phyloP scores from a whole-genome alignment of 1,140 invertebrate species.

The Drosophila tropicalis region DNA sequence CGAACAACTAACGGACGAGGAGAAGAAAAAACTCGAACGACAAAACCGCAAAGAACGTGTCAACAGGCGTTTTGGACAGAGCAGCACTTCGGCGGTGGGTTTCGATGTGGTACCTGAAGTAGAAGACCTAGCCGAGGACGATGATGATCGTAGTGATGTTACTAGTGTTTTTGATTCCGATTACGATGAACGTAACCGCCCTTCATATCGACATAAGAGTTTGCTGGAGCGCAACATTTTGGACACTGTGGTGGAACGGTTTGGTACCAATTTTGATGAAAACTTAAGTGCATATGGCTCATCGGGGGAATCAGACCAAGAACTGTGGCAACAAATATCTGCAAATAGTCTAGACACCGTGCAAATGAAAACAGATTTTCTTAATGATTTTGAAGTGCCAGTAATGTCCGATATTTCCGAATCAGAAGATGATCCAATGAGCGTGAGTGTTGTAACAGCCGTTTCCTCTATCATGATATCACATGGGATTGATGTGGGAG shows the following conservation, averaged over 20 bases:
- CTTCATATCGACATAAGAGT: too few relatives aligned
- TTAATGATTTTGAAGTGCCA: constrained; percentile 41
- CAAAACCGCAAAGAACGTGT: not conserved
- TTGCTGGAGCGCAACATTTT: not conserved
- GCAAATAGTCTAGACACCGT: constrained; percentile 13
- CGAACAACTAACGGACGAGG: not conserved
- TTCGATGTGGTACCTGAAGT: too few relatives aligned
- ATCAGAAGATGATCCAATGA: constrained; percentile 13
- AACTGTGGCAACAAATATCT: not conserved
- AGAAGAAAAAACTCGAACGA: not conserved
- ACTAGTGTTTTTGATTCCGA: too few relatives aligned
- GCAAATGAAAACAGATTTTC: constrained; percentile 34
- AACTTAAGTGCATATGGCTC: not conserved
- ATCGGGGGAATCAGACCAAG: not conserved
- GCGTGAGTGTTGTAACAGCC: too few relatives aligned
- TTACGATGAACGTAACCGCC: too few relatives aligned
- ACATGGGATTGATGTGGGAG: not conserved
- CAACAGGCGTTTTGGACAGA: not conserved
- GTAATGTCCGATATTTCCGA: constrained; percentile 56
- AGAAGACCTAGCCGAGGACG: too few relatives aligned
- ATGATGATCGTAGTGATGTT: too few relatives aligned
- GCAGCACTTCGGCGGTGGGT: too few relatives aligned
- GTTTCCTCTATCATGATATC: not conserved
- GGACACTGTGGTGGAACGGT: not conserved
- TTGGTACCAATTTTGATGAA: not conserved